Conservation (phyloP, 2,888 invertebrate species). For the Encarsia formosa region DNA sequence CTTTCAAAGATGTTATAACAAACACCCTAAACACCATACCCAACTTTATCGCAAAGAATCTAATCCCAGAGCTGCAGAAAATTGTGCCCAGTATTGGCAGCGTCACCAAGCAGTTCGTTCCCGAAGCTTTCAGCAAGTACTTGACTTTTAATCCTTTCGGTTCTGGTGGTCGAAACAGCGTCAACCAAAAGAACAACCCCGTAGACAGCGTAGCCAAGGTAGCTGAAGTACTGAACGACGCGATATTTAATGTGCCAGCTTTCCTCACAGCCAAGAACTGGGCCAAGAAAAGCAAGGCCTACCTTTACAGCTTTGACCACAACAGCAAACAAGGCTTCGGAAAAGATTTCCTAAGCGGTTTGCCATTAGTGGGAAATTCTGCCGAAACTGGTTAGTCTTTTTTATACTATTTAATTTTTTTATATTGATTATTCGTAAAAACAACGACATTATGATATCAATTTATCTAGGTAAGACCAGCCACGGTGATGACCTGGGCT, state of each 20-base stretch:
- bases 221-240: constrained; percentile 64
- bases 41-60: constrained; percentile 48
- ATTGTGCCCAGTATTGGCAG: constrained; percentile 42
- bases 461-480: constrained; percentile 28
- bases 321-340: constrained; percentile 62
- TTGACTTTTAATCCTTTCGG: constrained; percentile 20
- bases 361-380: constrained; percentile 59
- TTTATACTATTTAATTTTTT: neutral
- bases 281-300: constrained; percentile 62
- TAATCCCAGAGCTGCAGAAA: constrained; percentile 49
- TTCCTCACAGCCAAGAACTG: constrained; percentile 69
- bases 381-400: constrained; percentile 14
- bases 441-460: neutral
- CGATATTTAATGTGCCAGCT: constrained; percentile 73
- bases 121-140: constrained; percentile 37
- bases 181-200: neutral
- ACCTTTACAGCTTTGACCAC: constrained; percentile 73
- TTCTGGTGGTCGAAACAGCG: neutral
- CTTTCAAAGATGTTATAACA: constrained; percentile 45
- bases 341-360: constrained; percentile 62
- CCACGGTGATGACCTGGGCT: constrained; percentile 41
- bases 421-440: neutral
- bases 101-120: constrained; percentile 29
- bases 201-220: constrained; percentile 57
- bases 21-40: constrained; percentile 48